Percentiles rank a stretch among this genome's conserved stretches.
phyloP scores from a whole-genome alignment of 2,888 invertebrate species.

The Eudemis profundana region DNA sequence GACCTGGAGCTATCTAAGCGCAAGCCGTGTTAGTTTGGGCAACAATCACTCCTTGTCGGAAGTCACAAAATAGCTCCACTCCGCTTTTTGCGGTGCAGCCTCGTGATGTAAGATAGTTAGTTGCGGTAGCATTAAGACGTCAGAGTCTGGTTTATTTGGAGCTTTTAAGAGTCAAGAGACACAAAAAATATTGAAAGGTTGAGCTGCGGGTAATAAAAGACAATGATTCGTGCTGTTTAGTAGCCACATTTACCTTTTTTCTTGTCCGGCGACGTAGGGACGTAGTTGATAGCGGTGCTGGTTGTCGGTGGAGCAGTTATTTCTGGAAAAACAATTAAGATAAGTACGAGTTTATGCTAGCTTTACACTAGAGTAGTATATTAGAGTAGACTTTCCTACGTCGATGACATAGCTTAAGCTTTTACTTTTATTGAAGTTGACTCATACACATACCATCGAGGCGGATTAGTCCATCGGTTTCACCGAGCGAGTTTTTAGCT shows the following conservation, averaged over 20 bases:
- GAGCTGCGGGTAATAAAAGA: neutral
- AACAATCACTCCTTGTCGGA: constrained; percentile 42
- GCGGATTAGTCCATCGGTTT: constrained; percentile 95
- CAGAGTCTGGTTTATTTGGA: constrained; percentile 1
- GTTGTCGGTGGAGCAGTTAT: constrained; percentile 94
- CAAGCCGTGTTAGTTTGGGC: constrained; percentile 35
- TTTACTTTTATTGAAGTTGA: neutral
- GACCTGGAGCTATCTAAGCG: constrained; percentile 34
- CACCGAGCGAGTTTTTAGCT: constrained; percentile 95
- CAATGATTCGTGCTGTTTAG: neutral
- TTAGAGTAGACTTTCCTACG: neutral
- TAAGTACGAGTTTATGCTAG: constrained; percentile 8
- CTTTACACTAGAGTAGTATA: neutral
- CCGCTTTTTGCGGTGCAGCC: constrained; percentile 28
- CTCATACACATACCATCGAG: constrained; percentile 90
- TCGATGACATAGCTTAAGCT: neutral
- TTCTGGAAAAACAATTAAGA: constrained; percentile 82
- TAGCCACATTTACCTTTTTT: constrained; percentile 85
- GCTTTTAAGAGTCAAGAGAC: neutral
- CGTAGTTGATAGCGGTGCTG: constrained; percentile 83
- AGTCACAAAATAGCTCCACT: constrained; percentile 35
- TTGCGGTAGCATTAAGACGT: constrained; percentile 24
- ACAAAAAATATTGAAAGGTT: neutral
- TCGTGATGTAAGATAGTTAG: constrained; percentile 32
- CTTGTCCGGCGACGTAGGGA: constrained; percentile 85